Evolutionary conservation across 2,797 vertebrate genomes (phyloP).

Genomic region (Pseudomugil gertrudae): DNA sequence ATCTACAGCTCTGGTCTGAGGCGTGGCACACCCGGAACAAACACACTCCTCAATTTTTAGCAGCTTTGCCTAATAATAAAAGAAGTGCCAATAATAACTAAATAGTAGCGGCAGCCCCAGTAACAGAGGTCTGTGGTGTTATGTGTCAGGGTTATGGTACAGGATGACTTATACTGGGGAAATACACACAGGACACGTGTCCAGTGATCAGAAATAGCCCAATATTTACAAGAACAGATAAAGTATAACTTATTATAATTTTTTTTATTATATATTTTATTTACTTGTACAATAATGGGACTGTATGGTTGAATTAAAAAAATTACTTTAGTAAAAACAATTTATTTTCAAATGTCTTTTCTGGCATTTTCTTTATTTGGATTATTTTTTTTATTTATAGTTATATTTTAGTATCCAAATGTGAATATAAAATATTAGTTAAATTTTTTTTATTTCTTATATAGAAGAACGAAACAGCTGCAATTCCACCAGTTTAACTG

Average conservation of each 20-base stretch:
- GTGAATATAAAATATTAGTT: neutral
- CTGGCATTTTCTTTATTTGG: neutral
- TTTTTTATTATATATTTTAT: neutral
- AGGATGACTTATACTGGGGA: conserved; percentile 60
- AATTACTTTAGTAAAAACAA: neutral
- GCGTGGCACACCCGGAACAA: conserved; percentile 70
- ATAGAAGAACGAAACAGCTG: no score
- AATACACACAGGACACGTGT: conserved; percentile 62
- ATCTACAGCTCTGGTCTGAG: conserved; percentile 67
- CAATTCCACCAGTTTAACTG: no score
- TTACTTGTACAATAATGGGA: neutral
- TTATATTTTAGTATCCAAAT: no score
- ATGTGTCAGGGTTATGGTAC: conserved; percentile 74
- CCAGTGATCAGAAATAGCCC: conserved; percentile 64
- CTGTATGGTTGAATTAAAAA: neutral
- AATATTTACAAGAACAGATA: conserved; percentile 64
- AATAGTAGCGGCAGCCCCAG: conserved; percentile 76
- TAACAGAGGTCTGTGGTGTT: conserved; percentile 70
- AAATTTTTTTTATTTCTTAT: no score
- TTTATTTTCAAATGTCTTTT: neutral
- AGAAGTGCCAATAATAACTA: conserved; percentile 79
- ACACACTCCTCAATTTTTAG: conserved; percentile 78
- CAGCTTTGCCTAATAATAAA: conserved; percentile 81
- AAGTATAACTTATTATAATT: conserved; percentile 18
- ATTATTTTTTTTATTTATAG: neutral